phyloP scores from a whole-genome alignment of 1,140 invertebrate genomes.

The Sitophilus oryzae region DNA sequence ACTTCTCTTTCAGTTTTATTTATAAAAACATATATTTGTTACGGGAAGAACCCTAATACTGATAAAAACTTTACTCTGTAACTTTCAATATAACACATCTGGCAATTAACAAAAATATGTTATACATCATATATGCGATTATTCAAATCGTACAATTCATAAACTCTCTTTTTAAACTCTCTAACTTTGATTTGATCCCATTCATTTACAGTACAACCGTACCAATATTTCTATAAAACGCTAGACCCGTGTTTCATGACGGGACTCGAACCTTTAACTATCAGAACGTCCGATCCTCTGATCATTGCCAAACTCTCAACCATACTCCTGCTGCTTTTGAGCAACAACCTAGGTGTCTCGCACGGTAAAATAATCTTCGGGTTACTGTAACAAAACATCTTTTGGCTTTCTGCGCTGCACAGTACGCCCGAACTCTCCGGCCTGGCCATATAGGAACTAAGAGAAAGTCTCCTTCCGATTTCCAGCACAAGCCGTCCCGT shows the following conservation, averaged over 20 bases:
- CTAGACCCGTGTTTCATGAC: conserved; percentile 37
- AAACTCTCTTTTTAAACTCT: too few relatives aligned
- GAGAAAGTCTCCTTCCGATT: conserved; percentile 34
- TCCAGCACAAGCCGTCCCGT: conserved; percentile 28
- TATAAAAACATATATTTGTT: conserved; percentile 17
- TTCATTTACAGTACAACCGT: not conserved
- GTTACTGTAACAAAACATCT: conserved; percentile 26
- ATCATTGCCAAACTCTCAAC: conserved; percentile 37
- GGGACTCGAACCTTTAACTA: conserved; percentile 30
- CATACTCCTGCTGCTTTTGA: conserved; percentile 37
- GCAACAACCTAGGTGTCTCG: conserved; percentile 25
- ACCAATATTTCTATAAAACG: conserved; percentile 27
- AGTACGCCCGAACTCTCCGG: conserved; percentile 37
- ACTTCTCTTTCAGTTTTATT: not conserved
- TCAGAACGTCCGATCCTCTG: conserved; percentile 35
- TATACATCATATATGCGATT: not conserved
- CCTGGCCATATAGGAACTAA: conserved; percentile 38
- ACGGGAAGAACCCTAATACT: conserved; percentile 36
- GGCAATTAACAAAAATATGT: not conserved
- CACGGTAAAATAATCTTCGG: conserved; percentile 28
- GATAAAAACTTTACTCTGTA: too few relatives aligned
- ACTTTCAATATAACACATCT: conserved; percentile 9
- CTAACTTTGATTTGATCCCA: not conserved
- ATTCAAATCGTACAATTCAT: not conserved
- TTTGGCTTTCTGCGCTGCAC: conserved; percentile 30